Evolutionary conservation across 2,113 vertebrate genomes (phyloP).

Genomic region (Opisthocomus hoazin): DNA sequence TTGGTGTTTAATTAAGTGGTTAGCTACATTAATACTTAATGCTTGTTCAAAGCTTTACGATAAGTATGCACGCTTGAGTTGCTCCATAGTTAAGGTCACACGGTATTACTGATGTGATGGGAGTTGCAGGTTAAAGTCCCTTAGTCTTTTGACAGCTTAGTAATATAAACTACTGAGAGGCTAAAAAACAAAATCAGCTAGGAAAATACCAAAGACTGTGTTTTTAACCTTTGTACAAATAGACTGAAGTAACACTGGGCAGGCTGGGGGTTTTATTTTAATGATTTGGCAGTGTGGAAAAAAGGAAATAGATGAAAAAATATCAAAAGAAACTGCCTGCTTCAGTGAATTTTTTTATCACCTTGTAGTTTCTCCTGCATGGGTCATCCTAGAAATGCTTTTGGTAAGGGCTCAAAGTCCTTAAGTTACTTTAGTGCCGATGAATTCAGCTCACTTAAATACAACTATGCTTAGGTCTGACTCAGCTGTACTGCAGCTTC

Average conservation of each 20-base stretch:
- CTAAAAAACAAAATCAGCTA: background rate
- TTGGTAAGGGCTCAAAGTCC: background rate
- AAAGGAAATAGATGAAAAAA: background rate
- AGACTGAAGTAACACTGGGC: background rate
- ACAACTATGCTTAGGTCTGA: background rate
- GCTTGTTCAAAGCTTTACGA: background rate
- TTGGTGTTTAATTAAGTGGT: background rate
- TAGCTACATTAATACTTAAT: background rate
- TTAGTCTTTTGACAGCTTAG: background rate
- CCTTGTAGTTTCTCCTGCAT: background rate
- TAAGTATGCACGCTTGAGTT: background rate
- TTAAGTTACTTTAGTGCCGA: background rate
- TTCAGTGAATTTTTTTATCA: background rate
- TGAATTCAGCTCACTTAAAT: background rate
- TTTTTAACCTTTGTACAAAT: background rate
- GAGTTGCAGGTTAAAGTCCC: background rate
- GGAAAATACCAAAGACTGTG: background rate
- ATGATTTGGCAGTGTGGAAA: background rate
- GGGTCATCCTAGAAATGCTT: background rate
- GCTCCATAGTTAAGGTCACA: background rate
- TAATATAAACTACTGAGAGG: background rate
- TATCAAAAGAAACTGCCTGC: background rate
- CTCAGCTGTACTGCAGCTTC: background rate
- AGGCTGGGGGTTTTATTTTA: background rate
- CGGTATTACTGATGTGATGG: background rate